Percentiles rank a stretch among this genome's conserved stretches.
Conservation (phyloP, 2,113 vertebrate species). For the Argyrosomus japonicus region DNA sequence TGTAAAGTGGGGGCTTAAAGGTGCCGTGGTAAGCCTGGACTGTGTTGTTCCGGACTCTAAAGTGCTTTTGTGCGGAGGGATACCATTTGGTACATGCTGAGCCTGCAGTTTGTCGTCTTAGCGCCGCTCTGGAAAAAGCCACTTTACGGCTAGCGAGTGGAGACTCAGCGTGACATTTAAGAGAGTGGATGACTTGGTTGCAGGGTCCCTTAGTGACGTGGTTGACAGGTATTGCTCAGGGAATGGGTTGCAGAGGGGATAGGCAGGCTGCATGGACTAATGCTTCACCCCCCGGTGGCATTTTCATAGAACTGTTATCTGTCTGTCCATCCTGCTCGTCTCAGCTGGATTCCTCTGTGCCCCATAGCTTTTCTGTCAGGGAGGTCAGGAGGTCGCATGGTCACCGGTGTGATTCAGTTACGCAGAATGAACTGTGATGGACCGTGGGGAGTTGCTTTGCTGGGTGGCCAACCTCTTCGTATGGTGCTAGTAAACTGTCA, state of each 20-base stretch:
- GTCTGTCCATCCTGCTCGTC: conserved; percentile 25
- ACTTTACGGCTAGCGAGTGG: conserved; percentile 73
- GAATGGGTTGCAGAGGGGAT: conserved; percentile 19
- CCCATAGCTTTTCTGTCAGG: conserved; percentile 15
- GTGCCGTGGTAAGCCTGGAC: conserved; percentile 36
- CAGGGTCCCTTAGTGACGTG: conserved; percentile 48
- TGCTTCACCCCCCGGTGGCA: conserved; percentile 21
- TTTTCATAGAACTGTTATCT: conserved; percentile 8
- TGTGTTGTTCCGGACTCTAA: conserved; percentile 68
- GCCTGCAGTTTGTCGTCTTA: conserved; percentile 74
- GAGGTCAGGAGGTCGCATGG: conserved; percentile 56
- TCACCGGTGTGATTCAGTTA: conserved; percentile 71
- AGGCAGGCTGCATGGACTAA: conserved; percentile 24
- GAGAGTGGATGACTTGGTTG: conserved; percentile 70
- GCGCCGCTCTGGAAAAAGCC: conserved; percentile 68
- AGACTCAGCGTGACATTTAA: conserved; percentile 69
- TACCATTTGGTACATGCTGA: conserved; percentile 84
- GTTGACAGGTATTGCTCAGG: conserved; percentile 53
- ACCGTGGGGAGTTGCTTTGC: conserved; percentile 55
- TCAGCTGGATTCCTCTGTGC: conserved; percentile 38
- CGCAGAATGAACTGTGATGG: conserved; percentile 62
- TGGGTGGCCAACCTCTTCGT: conserved; percentile 57
- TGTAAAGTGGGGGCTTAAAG: conserved; percentile 65
- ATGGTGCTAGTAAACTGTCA: conserved; percentile 71
- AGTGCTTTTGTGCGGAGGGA: conserved; percentile 81